These are phyloP conservation scores for Corythaixoides concolor DNA, from an alignment of 2,113 vertebrate species.

Conservation along the genomic window DNA sequence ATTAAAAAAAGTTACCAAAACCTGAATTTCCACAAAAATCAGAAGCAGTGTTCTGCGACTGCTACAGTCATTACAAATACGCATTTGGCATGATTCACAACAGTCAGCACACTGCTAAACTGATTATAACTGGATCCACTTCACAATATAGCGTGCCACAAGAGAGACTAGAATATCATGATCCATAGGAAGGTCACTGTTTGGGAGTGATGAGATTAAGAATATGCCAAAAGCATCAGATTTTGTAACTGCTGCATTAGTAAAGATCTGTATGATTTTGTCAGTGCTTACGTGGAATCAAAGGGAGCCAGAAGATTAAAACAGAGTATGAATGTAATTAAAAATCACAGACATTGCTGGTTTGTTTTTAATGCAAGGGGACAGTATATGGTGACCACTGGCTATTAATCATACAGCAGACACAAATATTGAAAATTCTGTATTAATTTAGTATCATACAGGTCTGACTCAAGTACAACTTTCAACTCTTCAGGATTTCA, in stretches of 20 bases:
- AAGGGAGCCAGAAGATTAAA: not conserved
- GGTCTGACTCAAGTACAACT: not conserved
- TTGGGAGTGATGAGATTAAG: not conserved
- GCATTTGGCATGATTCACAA: not conserved
- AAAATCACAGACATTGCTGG: not conserved
- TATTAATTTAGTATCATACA: not conserved
- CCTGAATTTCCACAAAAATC: not conserved
- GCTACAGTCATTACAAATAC: not conserved
- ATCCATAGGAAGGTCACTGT: not conserved
- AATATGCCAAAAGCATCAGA: not conserved
- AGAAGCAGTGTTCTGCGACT: not conserved
- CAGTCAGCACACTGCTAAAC: not conserved
- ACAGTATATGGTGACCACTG: not conserved
- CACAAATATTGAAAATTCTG: not conserved
- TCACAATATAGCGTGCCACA: fast-evolving
- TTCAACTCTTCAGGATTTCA: not conserved
- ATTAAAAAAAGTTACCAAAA: not conserved
- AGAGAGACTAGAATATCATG: not conserved
- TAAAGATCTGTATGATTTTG: not conserved
- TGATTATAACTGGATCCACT: not conserved
- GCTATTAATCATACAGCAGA: not conserved
- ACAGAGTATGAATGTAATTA: not conserved
- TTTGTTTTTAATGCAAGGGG: not conserved
- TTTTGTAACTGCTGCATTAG: not conserved
- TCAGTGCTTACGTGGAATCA: not conserved